phyloP scores from a whole-genome alignment of 1,140 invertebrate genomes.

The Magallana gigas region DNA sequence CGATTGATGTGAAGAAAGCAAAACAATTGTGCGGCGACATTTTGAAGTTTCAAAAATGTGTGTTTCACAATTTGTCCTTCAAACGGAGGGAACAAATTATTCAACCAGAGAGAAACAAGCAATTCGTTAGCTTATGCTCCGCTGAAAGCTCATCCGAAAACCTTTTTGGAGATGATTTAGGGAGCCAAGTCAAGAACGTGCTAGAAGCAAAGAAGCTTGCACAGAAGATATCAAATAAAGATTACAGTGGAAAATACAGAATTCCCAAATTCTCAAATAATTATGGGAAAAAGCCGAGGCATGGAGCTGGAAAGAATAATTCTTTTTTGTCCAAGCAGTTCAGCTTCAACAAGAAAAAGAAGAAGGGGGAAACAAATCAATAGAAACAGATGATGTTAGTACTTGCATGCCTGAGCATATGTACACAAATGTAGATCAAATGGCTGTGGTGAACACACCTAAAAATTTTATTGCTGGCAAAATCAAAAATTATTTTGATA shows the following conservation, averaged over 20 bases:
- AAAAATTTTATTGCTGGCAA: constrained; percentile 1
- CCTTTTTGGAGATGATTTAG: not conserved
- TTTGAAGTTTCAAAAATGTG: constrained; percentile 18
- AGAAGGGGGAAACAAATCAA: no score
- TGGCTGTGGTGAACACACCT: not conserved
- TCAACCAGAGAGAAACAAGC: not conserved
- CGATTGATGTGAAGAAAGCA: not conserved
- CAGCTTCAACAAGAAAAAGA: constrained; percentile 8
- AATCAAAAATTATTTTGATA: not conserved
- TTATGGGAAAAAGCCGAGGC: not conserved
- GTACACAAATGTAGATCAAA: not conserved
- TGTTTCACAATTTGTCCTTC: constrained; percentile 1
- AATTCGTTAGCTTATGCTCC: not conserved
- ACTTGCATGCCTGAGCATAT: not conserved
- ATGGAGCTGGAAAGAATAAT: not conserved
- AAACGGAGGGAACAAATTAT: not conserved
- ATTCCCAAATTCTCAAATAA: not conserved
- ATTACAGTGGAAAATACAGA: constrained; percentile 1
- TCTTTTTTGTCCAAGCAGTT: not conserved
- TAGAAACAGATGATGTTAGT: no score
- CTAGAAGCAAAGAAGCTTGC: constrained; percentile 2
- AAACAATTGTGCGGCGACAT: not conserved
- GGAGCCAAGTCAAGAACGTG: constrained; percentile 3
- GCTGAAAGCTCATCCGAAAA: not conserved
- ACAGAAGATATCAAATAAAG: not conserved